These are phyloP conservation scores for Cheilosia scutellata DNA, from an alignment of 2,888 invertebrate species.

Conservation along the genomic window DNA sequence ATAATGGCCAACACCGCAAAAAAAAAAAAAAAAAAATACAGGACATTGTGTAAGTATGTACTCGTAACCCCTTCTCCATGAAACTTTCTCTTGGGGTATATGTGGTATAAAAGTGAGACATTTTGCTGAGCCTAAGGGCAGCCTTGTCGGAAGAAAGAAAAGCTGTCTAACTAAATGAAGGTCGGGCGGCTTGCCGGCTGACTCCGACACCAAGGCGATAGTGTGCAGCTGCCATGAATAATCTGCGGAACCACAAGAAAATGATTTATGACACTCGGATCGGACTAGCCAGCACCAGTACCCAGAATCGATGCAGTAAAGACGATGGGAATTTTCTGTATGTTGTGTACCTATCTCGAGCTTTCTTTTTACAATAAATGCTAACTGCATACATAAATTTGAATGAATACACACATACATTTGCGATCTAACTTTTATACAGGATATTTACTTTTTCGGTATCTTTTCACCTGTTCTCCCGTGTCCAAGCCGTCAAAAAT, in stretches of 20 bases:
- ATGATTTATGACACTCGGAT: constrained; percentile 71
- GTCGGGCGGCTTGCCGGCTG: constrained; percentile 42
- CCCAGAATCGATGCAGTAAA: constrained; percentile 37
- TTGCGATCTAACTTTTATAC: constrained; percentile 19
- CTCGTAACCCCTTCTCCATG: constrained; percentile 19
- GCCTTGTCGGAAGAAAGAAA: constrained; percentile 18
- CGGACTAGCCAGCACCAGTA: background rate
- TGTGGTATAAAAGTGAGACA: constrained; percentile 4
- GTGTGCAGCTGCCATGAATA: constrained; percentile 74
- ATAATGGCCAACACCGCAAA: constrained; percentile 53
- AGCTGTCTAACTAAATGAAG: constrained; percentile 66
- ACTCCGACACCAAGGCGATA: constrained; percentile 52
- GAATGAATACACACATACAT: constrained; percentile 27
- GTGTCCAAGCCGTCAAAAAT: constrained; percentile 41
- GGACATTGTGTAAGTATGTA: constrained; percentile 24
- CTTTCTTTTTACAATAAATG: background rate
- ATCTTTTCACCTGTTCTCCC: constrained; percentile 1
- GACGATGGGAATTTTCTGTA: constrained; percentile 32
- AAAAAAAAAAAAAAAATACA: background rate
- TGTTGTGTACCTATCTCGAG: constrained; percentile 47
- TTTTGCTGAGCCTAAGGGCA: constrained; percentile 37
- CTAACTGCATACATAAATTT: too few relatives aligned
- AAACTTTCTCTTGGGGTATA: constrained; percentile 12
- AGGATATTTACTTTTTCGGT: constrained; percentile 12
- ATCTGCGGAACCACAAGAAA: constrained; percentile 73